phyloP scores from a whole-genome alignment of 2,113 vertebrate genomes.

The Ardeotis arabs region DNA sequence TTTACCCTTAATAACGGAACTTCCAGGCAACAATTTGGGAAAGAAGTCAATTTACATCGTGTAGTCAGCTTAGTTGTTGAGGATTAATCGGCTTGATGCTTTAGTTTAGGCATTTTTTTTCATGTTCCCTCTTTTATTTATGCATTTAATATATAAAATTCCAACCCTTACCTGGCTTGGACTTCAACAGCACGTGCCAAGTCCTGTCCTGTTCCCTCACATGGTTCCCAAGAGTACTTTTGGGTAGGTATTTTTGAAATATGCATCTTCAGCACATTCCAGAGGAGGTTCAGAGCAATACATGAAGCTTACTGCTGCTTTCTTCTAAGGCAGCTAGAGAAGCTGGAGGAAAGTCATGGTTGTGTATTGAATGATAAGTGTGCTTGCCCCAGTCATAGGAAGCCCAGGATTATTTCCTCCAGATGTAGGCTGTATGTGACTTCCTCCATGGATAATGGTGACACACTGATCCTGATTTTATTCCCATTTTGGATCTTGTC shows the following conservation, averaged over 20 bases:
- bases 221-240: background rate
- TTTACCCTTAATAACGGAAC: background rate
- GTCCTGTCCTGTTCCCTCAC: background rate
- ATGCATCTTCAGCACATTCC: background rate
- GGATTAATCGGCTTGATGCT: background rate
- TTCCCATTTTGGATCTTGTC: background rate
- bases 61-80: background rate
- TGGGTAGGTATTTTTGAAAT: conserved; percentile 9
- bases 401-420: background rate
- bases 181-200: background rate
- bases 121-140: background rate
- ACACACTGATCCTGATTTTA: background rate
- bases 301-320: background rate
- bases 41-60: background rate
- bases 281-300: background rate
- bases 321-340: background rate
- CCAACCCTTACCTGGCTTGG: background rate
- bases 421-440: background rate
- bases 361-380: background rate
- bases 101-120: background rate
- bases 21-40: background rate
- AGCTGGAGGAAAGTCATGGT: background rate
- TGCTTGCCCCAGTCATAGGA: background rate
- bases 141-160: background rate
- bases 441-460: background rate